Conservation (phyloP, 2,888 invertebrate genomes). For the Polydrusus tereticollis region DNA sequence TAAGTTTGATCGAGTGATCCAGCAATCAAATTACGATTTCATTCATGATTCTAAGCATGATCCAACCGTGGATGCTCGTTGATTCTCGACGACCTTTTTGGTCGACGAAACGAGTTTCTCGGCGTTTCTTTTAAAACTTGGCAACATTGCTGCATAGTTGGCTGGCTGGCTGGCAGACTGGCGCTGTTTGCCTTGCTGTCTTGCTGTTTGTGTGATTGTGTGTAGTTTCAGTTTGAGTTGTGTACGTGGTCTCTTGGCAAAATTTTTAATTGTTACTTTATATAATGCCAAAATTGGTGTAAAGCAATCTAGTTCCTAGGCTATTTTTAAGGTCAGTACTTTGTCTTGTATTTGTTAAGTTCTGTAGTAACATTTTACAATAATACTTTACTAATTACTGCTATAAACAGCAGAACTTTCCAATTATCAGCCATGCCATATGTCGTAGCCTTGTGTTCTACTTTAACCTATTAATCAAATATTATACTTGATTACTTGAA, state of each 20-base stretch:
- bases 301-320: conserved; percentile 18
- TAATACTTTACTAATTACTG: neutral
- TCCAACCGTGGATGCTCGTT: conserved; percentile 10
- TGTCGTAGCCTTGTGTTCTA: conserved; percentile 39
- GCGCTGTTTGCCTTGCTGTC: conserved; percentile 33
- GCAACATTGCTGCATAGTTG: conserved; percentile 44
- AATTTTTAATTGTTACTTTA: conserved; percentile 30
- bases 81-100: conserved; percentile 9
- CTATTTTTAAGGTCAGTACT: conserved; percentile 42
- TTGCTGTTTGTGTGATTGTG: conserved; percentile 39
- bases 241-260: conserved; percentile 32
- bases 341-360: neutral
- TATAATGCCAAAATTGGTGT: conserved; percentile 30
- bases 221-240: conserved; percentile 4
- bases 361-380: neutral
- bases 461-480: conserved; percentile 11
- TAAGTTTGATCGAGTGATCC: no score
- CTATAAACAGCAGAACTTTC: neutral
- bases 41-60: no score
- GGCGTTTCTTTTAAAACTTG: conserved; percentile 33
- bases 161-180: conserved; percentile 36
- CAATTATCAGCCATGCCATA: conserved; percentile 45
- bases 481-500: neutral
- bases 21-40: no score
- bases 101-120: conserved; percentile 37